Evolutionary conservation across 2,888 invertebrate genomes (phyloP).

Genomic region (Troilus luridus): DNA sequence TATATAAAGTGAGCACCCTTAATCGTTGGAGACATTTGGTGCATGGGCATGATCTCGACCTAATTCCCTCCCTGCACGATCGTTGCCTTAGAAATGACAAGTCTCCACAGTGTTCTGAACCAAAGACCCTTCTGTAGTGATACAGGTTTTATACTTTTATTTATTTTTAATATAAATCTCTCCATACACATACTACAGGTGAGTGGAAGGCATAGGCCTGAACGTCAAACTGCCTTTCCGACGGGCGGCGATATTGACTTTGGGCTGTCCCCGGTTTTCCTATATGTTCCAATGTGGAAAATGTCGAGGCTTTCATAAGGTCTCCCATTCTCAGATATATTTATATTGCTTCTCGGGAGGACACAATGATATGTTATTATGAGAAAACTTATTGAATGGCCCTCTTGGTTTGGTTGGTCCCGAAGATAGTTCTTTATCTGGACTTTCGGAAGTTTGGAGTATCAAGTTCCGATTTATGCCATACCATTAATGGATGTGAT

Average conservation of each 20-base stretch:
- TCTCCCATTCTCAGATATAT: neutral
- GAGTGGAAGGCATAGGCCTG: neutral
- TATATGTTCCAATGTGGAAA: neutral
- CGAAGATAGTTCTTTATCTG: neutral
- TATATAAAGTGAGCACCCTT: too few relatives aligned
- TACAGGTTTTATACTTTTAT: neutral
- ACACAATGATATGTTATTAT: neutral
- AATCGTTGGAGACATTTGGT: too few relatives aligned
- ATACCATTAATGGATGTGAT: too few relatives aligned
- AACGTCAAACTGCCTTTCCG: neutral
- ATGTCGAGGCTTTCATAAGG: neutral
- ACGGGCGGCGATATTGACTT: neutral
- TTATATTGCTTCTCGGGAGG: neutral
- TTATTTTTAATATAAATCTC: neutral
- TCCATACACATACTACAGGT: neutral
- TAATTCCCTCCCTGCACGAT: too few relatives aligned
- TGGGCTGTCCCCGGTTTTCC: conserved; percentile 12
- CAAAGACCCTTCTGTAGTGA: too few relatives aligned
- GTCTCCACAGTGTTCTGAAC: too few relatives aligned
- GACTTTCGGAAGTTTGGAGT: neutral
- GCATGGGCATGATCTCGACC: too few relatives aligned
- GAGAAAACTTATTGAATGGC: neutral
- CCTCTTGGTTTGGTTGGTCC: neutral
- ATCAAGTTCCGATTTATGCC: too few relatives aligned
- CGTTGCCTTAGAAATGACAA: too few relatives aligned